A percentile compares a stretch with the other conserved stretches of the same genome.
phyloP scores from a whole-genome alignment of 2,113 vertebrate species.

The Dipodomys spectabilis region DNA sequence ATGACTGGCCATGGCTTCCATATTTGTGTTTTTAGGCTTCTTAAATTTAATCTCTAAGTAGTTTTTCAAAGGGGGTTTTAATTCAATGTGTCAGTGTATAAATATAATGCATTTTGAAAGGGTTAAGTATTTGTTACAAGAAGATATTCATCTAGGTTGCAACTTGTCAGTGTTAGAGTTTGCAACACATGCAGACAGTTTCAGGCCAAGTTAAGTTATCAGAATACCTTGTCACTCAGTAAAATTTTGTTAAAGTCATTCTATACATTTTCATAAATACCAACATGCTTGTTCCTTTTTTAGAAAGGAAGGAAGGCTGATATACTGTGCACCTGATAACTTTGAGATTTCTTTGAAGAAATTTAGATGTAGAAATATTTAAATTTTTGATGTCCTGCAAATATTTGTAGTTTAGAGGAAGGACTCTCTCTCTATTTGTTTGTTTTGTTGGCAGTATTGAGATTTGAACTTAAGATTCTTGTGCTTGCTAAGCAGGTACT shows the following conservation, averaged over 20 bases:
- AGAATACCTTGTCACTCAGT: background rate
- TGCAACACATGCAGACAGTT: background rate
- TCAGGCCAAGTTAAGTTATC: background rate
- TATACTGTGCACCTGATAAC: background rate
- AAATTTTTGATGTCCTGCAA: background rate
- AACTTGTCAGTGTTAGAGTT: background rate
- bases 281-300: too few species aligned
- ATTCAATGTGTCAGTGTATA: too few species aligned
- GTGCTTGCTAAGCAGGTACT: too few species aligned
- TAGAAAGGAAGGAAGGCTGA: background rate
- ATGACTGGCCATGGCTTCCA: background rate
- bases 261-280: background rate
- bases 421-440: too few species aligned
- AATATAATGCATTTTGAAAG: too few species aligned
- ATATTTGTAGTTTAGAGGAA: background rate
- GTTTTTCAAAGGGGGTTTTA: too few species aligned
- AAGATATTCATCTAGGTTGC: background rate
- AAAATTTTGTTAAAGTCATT: slow-evolving; percentile 6
- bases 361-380: background rate
- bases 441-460: too few species aligned
- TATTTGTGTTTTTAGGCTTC: too few species aligned
- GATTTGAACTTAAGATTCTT: too few species aligned
- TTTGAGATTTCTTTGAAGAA: slow-evolving; percentile 29
- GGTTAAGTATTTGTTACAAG: background rate
- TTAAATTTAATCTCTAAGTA: too few species aligned